Base-by-base conservation (phyloP, 2,888 invertebrate genomes). In the Prostheceraeus crozeri region DNA sequence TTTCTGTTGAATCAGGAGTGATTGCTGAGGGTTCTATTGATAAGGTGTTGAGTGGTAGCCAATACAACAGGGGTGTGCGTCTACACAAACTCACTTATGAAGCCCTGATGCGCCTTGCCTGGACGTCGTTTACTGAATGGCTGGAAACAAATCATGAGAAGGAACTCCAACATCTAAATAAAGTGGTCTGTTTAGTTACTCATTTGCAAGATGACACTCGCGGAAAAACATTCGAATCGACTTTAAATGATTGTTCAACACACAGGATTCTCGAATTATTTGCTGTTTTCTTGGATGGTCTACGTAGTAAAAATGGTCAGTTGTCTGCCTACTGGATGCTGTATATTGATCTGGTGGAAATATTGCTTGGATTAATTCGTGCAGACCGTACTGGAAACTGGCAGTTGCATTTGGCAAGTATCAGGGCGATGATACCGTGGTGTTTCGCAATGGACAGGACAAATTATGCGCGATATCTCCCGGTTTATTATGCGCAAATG, bases 291-390 rank as follows among this genome's bases (percentile, higher is more conserved):
- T 59, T 61, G n/a, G 33, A 57, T 4, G 10, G 57, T 14, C 57
- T 61, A 8, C 35, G 46, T 40, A 19, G 10, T 23, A 35, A 52
- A 14, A 53, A 62, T 27, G 63, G 62, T 25, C 28, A 30, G 1
- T 57, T 65, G 3, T 53, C 63, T n/a, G 27, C 55, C 4, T 65
- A 62, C 40, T 67, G 67, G 65, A 62, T 63, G 59, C 62, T 65
- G 1, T 67, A 65, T 35, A 31, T 66, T 10, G 66, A 70, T 36
- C 66, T 70, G 64, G 54, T 67, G 6, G 27, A 63, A 19, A 35
- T 66, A 6, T 57, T 67, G 35, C 59, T 63, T 1, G 52, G 54
- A 2, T 46, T 65, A 6, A 21, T 65, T 1, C 52, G 64, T n/a
- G 63, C 64, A 4, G 54, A 63, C 2, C 36, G 64, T 8, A 65